Base-by-base conservation (phyloP, 2,888 invertebrate genomes). In the Actias luna region DNA sequence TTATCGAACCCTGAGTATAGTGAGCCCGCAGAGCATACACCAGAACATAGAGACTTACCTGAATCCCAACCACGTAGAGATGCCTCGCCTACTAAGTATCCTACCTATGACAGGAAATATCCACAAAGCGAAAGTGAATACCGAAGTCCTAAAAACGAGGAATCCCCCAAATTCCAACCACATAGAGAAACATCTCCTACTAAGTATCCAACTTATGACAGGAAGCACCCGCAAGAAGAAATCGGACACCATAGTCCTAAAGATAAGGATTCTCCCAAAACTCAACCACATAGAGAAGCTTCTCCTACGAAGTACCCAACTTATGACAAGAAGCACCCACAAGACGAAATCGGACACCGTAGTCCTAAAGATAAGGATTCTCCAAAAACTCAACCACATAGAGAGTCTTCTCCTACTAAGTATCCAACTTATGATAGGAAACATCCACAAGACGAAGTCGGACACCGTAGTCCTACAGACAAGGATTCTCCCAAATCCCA, bases 401-500 rank as follows among this genome's bases (percentile, higher is more conserved):
- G n/a, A 61, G 82, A 87, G 14, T 79, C 84, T 1, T 85, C 85
- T 1, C 85, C 85, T 25, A 69, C 77, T 36, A 83, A 81, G 69
- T 76, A 76, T 50, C 77, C 77, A 0, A 35, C 33, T 36, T 25
- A 14, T 8, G 36, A 61, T 4, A 46, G 25, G 5, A 59, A 59
- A 35, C 62, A 42, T 10, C 58, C 62, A 18, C 4, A 35, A 8
- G 42, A 59, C 12, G 31, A 60, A 22, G 18, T 27, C 39, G 64
- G 62, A 35, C 25, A 66, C 52, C 58, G 14, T 5, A 52, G 57
- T 64, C 46, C 68, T 31, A 65, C 59, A 60, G 61, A 61, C 2
- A 68, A 67, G 33, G 59, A 64, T 35, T 29, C 55, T 12, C 58
- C 59, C 5, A 57, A 25, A 12, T 66, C 14, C 50, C 59, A n/a